phyloP scores from a whole-genome alignment of 2,113 vertebrate species.

The Lepisosteus osseus region DNA sequence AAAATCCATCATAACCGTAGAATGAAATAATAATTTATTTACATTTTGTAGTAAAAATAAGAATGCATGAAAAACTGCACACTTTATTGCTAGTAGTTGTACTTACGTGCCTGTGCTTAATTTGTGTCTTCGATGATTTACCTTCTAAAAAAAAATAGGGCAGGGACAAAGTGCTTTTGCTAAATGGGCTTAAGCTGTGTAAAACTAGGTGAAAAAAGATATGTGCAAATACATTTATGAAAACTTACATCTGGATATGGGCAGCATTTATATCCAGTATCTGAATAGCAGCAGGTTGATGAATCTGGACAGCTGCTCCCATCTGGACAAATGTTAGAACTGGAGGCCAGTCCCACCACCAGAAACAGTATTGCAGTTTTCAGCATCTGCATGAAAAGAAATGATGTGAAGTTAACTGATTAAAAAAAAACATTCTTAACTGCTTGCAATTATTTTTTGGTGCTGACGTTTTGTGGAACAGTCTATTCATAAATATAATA shows the following conservation, averaged over 20 bases:
- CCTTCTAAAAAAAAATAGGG: too few relatives aligned
- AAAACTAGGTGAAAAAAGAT: neutral
- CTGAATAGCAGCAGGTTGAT: conserved; percentile 49
- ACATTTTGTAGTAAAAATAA: too few relatives aligned
- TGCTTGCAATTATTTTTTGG: conserved; percentile 28
- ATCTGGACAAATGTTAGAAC: conserved; percentile 49
- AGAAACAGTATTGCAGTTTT: conserved; percentile 30
- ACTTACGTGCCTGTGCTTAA: too few relatives aligned
- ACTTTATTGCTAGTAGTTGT: too few relatives aligned
- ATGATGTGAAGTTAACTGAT: neutral
- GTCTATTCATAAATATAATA: neutral
- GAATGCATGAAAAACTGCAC: too few relatives aligned
- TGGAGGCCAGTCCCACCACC: conserved; percentile 32
- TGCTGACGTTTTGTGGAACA: neutral
- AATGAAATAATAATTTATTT: too few relatives aligned
- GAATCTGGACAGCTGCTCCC: conserved; percentile 35
- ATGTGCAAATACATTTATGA: neutral
- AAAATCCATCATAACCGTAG: too few relatives aligned
- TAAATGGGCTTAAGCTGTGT: neutral
- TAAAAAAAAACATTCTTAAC: neutral
- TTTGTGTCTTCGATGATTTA: too few relatives aligned
- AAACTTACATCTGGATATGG: conserved; percentile 49
- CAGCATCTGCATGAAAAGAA: conserved; percentile 45
- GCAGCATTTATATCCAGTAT: conserved; percentile 53
- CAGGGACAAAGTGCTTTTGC: neutral